Evolutionary conservation across 1,140 invertebrate genomes (phyloP).

Genomic region (Drosophila melanica): DNA sequence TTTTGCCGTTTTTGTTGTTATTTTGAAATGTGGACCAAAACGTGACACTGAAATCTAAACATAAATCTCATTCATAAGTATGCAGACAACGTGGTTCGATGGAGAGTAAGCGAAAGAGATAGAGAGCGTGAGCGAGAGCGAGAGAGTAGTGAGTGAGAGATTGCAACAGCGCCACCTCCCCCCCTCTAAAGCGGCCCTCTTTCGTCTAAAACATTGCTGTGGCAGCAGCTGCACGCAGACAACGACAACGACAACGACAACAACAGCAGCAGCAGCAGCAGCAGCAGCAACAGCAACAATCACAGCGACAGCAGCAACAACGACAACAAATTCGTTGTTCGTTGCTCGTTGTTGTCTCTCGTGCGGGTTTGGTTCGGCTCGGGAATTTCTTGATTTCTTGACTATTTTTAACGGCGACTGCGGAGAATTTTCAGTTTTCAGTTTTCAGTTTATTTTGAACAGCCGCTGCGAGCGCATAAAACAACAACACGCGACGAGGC

Average conservation of each 20-base stretch:
- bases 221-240: conserved; percentile 41
- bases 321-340: neutral
- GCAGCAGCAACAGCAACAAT: conserved; percentile 5
- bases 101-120: neutral
- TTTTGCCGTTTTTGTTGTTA: conserved; percentile 17
- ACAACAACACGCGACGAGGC: conserved; percentile 48
- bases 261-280: neutral
- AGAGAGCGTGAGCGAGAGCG: neutral
- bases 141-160: neutral
- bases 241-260: conserved; percentile 3
- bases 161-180: conserved; percentile 7
- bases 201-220: neutral
- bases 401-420: conserved; percentile 72
- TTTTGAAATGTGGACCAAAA: conserved; percentile 75
- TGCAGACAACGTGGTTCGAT: conserved; percentile 42
- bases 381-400: conserved; percentile 33
- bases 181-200: neutral
- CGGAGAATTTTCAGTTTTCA: conserved; percentile 61
- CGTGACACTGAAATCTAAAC: conserved; percentile 79
- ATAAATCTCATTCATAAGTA: conserved; percentile 78
- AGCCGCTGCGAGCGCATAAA: conserved; percentile 74
- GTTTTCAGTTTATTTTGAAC: conserved; percentile 76
- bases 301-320: conserved; percentile 3
- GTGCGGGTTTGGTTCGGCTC: conserved; percentile 5
- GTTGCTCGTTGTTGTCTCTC: conserved; percentile 18